Percentiles rank a stretch among this genome's conserved stretches.
phyloP scores from a whole-genome alignment of 2,797 vertebrate species.

The Poliocrania exsul region DNA sequence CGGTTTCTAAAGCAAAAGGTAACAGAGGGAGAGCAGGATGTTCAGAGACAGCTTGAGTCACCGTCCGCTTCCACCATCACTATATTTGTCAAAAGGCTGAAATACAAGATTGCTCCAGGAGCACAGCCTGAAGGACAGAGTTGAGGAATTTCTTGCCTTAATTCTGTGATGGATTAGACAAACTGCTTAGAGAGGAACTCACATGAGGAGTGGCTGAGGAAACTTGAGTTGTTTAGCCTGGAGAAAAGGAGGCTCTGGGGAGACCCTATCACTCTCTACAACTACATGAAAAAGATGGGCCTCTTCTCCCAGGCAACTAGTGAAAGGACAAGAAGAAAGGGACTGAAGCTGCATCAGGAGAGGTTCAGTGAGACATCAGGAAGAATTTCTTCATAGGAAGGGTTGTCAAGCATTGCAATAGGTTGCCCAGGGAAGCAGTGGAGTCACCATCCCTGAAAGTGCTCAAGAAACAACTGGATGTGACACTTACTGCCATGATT shows the following conservation, averaged over 20 bases:
- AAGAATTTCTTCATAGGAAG: not conserved
- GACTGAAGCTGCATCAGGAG: not conserved
- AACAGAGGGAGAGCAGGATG: not conserved
- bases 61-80: not conserved
- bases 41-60: not conserved
- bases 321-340: not conserved
- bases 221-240: not conserved
- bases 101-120: not conserved
- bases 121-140: not conserved
- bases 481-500: not conserved
- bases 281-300: not conserved
- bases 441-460: not conserved
- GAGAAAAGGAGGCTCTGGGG: not conserved
- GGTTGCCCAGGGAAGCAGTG: not conserved
- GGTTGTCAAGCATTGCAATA: not conserved
- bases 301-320: not conserved
- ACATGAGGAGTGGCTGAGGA: not conserved
- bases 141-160: not conserved
- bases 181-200: not conserved
- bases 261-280: not conserved
- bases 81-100: not conserved
- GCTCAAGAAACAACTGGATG: not conserved
- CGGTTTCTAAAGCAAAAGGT: not conserved
- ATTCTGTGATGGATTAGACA: not conserved
- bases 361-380: not conserved